Conservation (phyloP, 1,140 invertebrate species). For the Neuroterus valhalla region DNA sequence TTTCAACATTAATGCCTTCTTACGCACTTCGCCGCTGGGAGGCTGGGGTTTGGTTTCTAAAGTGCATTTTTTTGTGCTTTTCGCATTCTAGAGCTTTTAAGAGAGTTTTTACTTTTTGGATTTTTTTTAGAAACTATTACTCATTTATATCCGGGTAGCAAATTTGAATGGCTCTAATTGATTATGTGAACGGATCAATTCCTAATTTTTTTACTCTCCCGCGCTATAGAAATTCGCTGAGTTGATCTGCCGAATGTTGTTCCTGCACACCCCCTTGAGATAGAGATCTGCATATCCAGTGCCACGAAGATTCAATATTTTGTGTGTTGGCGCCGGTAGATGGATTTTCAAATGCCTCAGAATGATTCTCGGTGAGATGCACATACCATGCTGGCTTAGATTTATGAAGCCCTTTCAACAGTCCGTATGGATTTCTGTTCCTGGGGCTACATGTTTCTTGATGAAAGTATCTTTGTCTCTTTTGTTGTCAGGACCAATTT, state of each 20-base stretch:
- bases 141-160: not conserved
- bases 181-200: not conserved
- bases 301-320: constrained; percentile 31
- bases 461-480: constrained; percentile 20
- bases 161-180: not conserved
- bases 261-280: not conserved
- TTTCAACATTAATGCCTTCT: no score
- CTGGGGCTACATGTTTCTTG: constrained; percentile 25
- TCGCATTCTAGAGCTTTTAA: no score
- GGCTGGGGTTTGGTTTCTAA: no score
- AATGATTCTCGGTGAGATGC: constrained; percentile 40
- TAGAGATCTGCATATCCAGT: not conserved
- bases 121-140: no score
- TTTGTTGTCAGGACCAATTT: constrained; percentile 27
- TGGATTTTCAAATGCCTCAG: constrained; percentile 33
- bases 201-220: not conserved
- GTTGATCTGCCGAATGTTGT: not conserved
- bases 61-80: no score
- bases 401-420: constrained; percentile 18
- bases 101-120: no score
- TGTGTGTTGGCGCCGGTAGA: constrained; percentile 28
- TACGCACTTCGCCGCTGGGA: no score
- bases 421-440: constrained; percentile 34
- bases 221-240: not conserved
- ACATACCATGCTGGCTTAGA: constrained; percentile 20